A percentile compares a stretch with the other conserved stretches of the same genome.
phyloP scores from a whole-genome alignment of 2,113 vertebrate genomes.

The Bolborhynchus lineola region DNA sequence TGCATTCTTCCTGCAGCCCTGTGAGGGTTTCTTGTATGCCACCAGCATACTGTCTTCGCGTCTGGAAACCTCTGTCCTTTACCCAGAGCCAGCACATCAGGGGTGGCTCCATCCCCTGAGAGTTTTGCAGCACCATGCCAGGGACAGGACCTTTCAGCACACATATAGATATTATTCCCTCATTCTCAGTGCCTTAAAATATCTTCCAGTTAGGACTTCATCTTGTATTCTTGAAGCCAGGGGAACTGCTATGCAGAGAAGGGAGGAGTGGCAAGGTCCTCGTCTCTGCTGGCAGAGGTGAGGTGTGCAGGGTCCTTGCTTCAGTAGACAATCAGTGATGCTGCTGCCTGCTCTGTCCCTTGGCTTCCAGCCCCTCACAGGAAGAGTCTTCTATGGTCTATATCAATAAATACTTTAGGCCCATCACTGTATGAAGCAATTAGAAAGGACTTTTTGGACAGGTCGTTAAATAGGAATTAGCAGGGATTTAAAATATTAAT shows the following conservation, averaged over 20 bases:
- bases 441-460: background rate
- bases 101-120: background rate
- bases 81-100: background rate
- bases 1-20: fast-evolving
- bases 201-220: background rate
- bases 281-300: background rate
- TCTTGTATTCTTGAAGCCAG: background rate
- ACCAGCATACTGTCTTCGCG: fast-evolving
- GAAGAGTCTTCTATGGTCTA: background rate
- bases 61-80: background rate
- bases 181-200: background rate
- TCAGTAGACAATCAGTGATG: background rate
- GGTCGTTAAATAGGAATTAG: constrained; percentile 17
- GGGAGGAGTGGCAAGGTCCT: background rate
- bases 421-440: background rate
- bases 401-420: background rate
- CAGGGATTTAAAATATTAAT: background rate
- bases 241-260: background rate
- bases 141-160: background rate
- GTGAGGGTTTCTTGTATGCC: fast-evolving
- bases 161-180: background rate
- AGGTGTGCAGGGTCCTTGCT: background rate
- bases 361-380: background rate
- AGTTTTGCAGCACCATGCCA: background rate
- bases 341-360: background rate